Evolutionary conservation across 2,113 vertebrate species (phyloP), one percentile per base, ranked within the genome.

Genomic region (western clawed frog (Xenopus tropicalis)): DNA sequence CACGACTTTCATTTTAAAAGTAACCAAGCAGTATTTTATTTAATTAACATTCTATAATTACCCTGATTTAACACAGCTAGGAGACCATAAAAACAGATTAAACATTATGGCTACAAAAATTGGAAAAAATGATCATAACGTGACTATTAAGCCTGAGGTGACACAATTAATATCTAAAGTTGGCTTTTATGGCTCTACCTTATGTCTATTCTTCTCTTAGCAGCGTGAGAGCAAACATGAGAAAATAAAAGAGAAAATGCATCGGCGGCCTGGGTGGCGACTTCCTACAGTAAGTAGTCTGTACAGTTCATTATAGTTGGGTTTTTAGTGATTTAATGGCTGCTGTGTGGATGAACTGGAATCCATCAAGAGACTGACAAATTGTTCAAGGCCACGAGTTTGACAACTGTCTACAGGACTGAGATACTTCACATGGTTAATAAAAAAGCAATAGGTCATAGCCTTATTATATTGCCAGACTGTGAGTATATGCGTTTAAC

Each of bases 1-100:
- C 66, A 85, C 81, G 78, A 75, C 78, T 89, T 88, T 84, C 85
- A 88, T 87, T 83, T 84, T 84, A 85, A 88, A 85, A 87, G 86
- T 83, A 88, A 88, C 79, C 85, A 72, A 84, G 84, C 81, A 86
- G 80, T 85, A 82, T 85, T 87, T 83, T 87, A 89, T 87, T 90
- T 92, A 91, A 92, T 91, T 89, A 90, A 85, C 83, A 83, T 87
- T 79, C 82, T 82, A 84, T 91, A 90, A 91, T 90, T 90, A 89
- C 81, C 83, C 83, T 88, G 89, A 91, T 91, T 90, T 90, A 92
- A 86, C 83, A 90, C 79, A 88, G 85, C 73, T 86, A 91, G 86
- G 85, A 86, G 82, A 86, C 84, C 79, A 88, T 91, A 89, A 90
- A 90, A 82, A 87, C 16, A 89, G 86, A 88, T 90, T 88, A 90